Evolutionary conservation across 2,113 vertebrate genomes (phyloP).

Genomic region (Peromyscus leucopus): DNA sequence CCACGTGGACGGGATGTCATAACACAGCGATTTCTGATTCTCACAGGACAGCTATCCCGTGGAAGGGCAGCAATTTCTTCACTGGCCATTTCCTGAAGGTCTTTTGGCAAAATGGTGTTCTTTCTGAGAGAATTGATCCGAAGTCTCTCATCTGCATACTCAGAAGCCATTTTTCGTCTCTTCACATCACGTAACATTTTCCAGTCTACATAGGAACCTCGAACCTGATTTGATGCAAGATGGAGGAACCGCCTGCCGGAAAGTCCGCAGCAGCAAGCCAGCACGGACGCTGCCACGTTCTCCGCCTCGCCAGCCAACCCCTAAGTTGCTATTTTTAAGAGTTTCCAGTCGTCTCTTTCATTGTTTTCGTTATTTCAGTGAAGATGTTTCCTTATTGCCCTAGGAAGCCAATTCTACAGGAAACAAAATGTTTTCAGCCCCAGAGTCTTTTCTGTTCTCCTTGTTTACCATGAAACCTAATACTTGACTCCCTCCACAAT

Average conservation of each 20-base stretch:
- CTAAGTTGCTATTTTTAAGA: neutral
- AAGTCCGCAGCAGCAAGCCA: slow-evolving; percentile 49
- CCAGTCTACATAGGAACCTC: slow-evolving; percentile 95
- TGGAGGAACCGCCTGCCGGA: slow-evolving; percentile 79
- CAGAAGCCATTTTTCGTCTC: slow-evolving; percentile 93
- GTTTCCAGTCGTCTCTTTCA: neutral
- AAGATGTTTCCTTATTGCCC: neutral
- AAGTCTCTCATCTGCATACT: slow-evolving; percentile 93
- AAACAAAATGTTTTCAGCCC: neutral
- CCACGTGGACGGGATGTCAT: slow-evolving; percentile 95
- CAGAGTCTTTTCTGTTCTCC: neutral
- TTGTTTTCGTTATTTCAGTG: neutral
- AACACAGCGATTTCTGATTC: slow-evolving; percentile 96
- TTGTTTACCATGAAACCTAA: neutral
- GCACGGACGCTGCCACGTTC: slow-evolving; percentile 83
- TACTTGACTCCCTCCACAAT: neutral
- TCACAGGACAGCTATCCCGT: slow-evolving; percentile 94
- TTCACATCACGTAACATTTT: slow-evolving; percentile 97
- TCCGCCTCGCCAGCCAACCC: rapidly evolving
- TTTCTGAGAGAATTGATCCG: slow-evolving; percentile 96
- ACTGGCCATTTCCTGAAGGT: slow-evolving; percentile 95
- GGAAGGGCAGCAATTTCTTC: slow-evolving; percentile 94
- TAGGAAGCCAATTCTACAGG: neutral
- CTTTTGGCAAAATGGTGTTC: slow-evolving; percentile 94
- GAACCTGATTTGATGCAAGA: slow-evolving; percentile 84